Base-by-base conservation (phyloP, 2,888 invertebrate genomes). In the Sepiola atlantica region DNA sequence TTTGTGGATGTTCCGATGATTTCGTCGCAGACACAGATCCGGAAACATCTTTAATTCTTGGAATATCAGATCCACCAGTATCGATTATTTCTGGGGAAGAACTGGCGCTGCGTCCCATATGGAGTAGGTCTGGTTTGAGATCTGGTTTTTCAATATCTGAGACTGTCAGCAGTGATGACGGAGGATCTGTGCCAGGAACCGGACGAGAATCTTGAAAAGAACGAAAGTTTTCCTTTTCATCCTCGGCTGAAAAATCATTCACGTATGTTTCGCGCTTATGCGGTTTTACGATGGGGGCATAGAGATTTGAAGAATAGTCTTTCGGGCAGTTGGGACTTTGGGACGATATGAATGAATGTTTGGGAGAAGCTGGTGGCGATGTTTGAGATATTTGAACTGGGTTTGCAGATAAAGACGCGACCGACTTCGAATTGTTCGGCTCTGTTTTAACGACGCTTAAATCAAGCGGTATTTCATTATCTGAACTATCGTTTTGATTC, bases 391-490 rank as follows among this genome's bases (percentile, higher is more conserved):
- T 77, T 16, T 16, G 16, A 18, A n/a, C 28, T 21, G 21, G 24
- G 12, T 61, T 61, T 2, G 92, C 24, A 16, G 92, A 45, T 92
- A 54, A 92, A 24, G 92, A 54, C 16, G 54, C 28, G 0, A 54
- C 28, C 6, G 92, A 55, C n/a, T 92, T n/a, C 3, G 92, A 92
- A 92, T 16, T 55, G 32, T 92, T 45, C 28, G 92, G 55, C 54
- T 92, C 92, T 28, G 54, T 55, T 92, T 92, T 92, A 16, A 92
- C 92, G 24, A 92, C 54, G 32, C 92, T 92, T n/a, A 92, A 92
- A 28, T 92, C 92, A 16, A 92, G 20, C 20, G 92, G 92, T 6
- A 55, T 92, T 54, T 92, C 92, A 12, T 55, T 92, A 54, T 92
- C 92, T n/a, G 54, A 35, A 6, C n/a, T 55, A 14, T 55, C n/a